A percentile compares a stretch with the other conserved stretches of the same genome.
Evolutionary conservation across 2,888 invertebrate species (phyloP).

Genomic region (Pollenia amentaria): DNA sequence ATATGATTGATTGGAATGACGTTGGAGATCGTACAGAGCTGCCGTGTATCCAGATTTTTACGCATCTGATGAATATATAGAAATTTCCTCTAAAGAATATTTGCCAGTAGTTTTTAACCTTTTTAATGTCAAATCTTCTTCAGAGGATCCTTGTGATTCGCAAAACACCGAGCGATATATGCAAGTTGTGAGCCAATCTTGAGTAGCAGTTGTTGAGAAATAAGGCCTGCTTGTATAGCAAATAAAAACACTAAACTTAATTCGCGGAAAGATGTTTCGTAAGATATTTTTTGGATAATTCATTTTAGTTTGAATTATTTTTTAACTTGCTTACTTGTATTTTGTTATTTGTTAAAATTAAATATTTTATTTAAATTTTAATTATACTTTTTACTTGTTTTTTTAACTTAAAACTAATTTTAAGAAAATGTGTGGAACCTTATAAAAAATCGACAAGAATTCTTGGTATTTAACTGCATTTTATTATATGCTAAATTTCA

Average conservation of each 20-base stretch:
- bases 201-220: not conserved
- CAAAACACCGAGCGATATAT: constrained; percentile 3
- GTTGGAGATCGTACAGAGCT: no score
- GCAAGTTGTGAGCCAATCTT: not conserved
- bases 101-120: not conserved
- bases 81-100: not conserved
- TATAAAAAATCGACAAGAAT: not conserved
- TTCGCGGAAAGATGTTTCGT: no score
- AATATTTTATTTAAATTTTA: no score
- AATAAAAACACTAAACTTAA: no score
- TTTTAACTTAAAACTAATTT: not conserved
- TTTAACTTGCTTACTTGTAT: no score
- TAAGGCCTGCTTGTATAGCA: not conserved
- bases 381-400: no score
- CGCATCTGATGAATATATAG: not conserved
- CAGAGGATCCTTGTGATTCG: not conserved
- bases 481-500: not conserved
- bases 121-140: not conserved
- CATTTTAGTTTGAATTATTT: no score
- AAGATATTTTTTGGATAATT: no score
- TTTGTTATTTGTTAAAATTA: not conserved
- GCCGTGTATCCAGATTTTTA: no score
- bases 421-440: not conserved
- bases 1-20: constrained; percentile 7
- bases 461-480: not conserved